Evolutionary conservation across 1,140 invertebrate genomes (phyloP), one percentile per base, ranked within the genome.

Genomic region (Ceratoteleas bidentatus): DNA sequence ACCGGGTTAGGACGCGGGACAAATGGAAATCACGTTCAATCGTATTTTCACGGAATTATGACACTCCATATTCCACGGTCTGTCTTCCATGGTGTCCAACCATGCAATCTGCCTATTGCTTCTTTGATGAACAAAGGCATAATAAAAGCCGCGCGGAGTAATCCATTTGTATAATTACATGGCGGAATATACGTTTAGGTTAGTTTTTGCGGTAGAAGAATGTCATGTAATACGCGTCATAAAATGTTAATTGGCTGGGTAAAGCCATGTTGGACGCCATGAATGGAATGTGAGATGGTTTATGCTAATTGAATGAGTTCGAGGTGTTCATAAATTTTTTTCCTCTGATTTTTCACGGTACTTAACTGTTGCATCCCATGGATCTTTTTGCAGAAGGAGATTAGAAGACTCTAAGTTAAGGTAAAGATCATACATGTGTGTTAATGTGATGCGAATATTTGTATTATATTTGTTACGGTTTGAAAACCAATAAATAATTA

Each of bases 1-100:
- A 85, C 73, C 65, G 58, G 73, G 84, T 78, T 78, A 81, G 16
- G 49, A 15, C 45, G 9, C 15, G 43, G 58, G 69, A 62, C 49
- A 76, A 65, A 79, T 68, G 57, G 24, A 74, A 74, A 72, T 82
- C 50, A 70, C 33, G 72, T 53, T 40, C 52, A 65, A 66, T 75
- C 45, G n/a, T n/a, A n/a, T n/a, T n/a, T n/a, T n/a, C n/a, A n/a
- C n/a, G 33, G 49, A 83, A 80, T 74, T 69, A 68, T 68, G 69
- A 69, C 62, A 74, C 40, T 66, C 72, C 54, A 76, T 77, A 79
- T 72, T 79, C 61, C 75, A 76, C 81, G 72, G 65, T 83, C 70
- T 73, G 76, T 80, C 72, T 84, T 77, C 16, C 66, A 65, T 69
- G 47, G 68, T 76, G 62, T 54, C 34, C 33, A 69, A 49, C 47